Evolutionary conservation across 35 echinoderm and acorn worm genomes (phyloP), one percentile per base, ranked within the genome.

Genomic region (Patiria miniata): DNA sequence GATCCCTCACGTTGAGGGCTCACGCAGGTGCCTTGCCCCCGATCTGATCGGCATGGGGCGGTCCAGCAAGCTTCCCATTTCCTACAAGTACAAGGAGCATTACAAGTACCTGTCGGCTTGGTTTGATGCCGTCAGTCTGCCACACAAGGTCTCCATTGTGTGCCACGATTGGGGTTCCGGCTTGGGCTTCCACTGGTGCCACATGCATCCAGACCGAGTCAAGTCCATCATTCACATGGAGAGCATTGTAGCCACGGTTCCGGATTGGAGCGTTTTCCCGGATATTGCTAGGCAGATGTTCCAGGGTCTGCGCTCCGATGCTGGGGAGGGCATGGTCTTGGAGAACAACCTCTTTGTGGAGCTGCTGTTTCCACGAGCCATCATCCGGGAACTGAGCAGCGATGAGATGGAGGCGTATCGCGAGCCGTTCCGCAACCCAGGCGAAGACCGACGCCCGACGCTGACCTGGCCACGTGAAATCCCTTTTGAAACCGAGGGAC

Each of bases 151-250:
- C 12, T 86, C 69, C 17, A 83, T 97, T 23, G 87, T 97, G 28
- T 86, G 92, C n/a, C 91, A 97, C 68, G 95, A 93, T 61, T 97
- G 95, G 95, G 95, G 95, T 14, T 97, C 95, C 16, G 95, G 78
- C 1, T 84, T 97, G n/a, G 91, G 91, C 18, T 79, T 97, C 37
- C 87, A 93, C 32, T 97, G 95, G 95, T 68, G 78, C 40, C 50
- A 93, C 40, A 53, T 93, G 68, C 83, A 97, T 51, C 78, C 60
- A 55, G 80, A 79, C 33, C 68, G 85, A 33, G 78, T 97, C n/a
- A 77, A 97, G 68, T 81, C 80, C 19, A 60, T 51, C 39, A 55
- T 87, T 54, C 85, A 92, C 79, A 92, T 92, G 90, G 90, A 92
- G 51, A 93, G 91, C 51, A n/a, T 91, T 14, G 77, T 91, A 22